Evolutionary conservation across 2,113 vertebrate species (phyloP).

Genomic region (Gracilinanus agilis): DNA sequence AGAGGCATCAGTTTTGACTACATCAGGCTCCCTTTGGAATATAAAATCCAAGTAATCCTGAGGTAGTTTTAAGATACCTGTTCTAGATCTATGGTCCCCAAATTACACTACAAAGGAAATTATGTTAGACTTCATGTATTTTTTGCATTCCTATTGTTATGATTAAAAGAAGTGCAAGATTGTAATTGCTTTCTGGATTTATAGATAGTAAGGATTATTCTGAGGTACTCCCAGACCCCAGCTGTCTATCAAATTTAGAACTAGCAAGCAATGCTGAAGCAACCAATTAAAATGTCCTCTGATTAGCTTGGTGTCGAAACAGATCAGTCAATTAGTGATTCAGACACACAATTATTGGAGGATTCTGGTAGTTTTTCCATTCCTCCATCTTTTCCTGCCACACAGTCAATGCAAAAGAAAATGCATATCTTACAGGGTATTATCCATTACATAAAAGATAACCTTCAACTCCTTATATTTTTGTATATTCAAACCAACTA

Average conservation of each 20-base stretch:
- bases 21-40: background rate
- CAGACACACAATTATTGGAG: background rate
- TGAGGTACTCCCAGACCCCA: background rate
- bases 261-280: background rate
- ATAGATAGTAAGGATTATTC: background rate
- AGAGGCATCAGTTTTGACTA: background rate
- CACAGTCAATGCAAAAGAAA: background rate
- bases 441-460: background rate
- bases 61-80: background rate
- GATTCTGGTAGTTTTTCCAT: background rate
- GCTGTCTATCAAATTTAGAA: background rate
- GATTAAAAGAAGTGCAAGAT: background rate
- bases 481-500: background rate
- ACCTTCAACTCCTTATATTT: background rate
- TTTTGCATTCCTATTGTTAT: background rate
- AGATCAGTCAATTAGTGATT: background rate
- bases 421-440: background rate
- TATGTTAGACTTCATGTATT: background rate
- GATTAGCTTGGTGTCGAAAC: background rate
- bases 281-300: background rate
- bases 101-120: background rate
- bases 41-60: background rate
- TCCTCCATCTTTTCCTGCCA: background rate
- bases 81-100: background rate
- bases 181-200: background rate